phyloP scores from a whole-genome alignment of 2,888 invertebrate genomes.

The Flabesymbios commensalis region DNA sequence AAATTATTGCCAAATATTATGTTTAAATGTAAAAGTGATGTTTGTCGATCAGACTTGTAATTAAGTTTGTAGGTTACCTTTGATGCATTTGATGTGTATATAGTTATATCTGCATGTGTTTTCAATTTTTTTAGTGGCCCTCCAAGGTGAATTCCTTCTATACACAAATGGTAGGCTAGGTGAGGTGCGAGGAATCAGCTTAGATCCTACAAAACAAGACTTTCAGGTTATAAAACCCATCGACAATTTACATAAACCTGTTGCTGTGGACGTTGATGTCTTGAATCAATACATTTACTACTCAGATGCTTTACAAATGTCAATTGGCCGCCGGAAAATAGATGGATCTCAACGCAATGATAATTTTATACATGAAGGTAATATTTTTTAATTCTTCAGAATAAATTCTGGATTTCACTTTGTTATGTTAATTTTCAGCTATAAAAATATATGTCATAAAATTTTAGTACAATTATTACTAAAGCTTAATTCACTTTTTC shows the following conservation, averaged over 20 bases:
- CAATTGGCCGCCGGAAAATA: slow-evolving; percentile 70
- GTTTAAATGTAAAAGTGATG: too few species aligned
- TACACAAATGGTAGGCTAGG: slow-evolving; percentile 72
- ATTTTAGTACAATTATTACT: not conserved
- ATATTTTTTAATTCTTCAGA: slow-evolving; percentile 4
- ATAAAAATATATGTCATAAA: not conserved
- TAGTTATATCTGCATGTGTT: too few species aligned
- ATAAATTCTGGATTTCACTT: too few species aligned
- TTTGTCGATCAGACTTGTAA: too few species aligned
- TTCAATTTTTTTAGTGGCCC: too few species aligned
- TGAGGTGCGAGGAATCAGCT: slow-evolving; percentile 72
- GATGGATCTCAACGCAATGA: slow-evolving; percentile 67
- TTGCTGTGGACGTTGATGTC: slow-evolving; percentile 73
- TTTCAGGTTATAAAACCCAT: slow-evolving; percentile 74
- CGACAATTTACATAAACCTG: slow-evolving; percentile 70
- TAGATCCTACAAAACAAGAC: slow-evolving; percentile 40
- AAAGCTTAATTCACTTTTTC: too few species aligned
- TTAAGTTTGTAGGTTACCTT: too few species aligned
- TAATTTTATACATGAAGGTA: slow-evolving; percentile 67
- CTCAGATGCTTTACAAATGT: slow-evolving; percentile 65
- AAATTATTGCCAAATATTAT: too few species aligned
- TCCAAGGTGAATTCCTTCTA: slow-evolving; percentile 69
- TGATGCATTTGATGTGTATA: too few species aligned
- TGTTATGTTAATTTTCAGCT: too few species aligned
- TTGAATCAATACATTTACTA: slow-evolving; percentile 70